Conservation (phyloP, 2,797 vertebrate species). For the Fratercula arctica region DNA sequence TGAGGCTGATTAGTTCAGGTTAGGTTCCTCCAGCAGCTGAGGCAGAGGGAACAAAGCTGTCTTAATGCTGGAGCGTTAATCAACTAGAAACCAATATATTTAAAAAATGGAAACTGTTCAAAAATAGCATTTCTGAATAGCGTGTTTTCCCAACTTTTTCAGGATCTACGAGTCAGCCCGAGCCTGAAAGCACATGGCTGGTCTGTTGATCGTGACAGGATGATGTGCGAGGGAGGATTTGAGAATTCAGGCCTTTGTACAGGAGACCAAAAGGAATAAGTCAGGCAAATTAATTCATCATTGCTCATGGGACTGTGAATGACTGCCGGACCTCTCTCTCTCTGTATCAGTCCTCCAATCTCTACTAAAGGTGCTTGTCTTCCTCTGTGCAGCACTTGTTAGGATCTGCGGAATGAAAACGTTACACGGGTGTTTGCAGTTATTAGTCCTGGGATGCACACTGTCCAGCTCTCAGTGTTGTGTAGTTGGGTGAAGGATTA, state of each 20-base stretch:
- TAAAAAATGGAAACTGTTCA: neutral
- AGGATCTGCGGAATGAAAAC: neutral
- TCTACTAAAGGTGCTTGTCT: neutral
- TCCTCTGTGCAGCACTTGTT: neutral
- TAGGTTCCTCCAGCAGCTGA: conserved; percentile 59
- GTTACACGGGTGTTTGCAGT: neutral
- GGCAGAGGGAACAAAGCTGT: conserved; percentile 43
- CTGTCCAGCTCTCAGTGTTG: neutral
- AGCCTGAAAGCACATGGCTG: neutral
- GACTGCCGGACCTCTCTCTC: neutral
- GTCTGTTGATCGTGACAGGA: accelerated
- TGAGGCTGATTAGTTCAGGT: conserved; percentile 67
- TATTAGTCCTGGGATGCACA: neutral
- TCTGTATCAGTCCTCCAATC: neutral
- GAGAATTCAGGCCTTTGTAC: conserved; percentile 1
- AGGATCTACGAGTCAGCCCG: neutral
- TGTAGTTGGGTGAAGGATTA: neutral
- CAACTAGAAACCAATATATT: conserved; percentile 8
- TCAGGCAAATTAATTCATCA: conserved; percentile 40
- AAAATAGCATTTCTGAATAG: neutral
- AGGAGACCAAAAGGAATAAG: neutral
- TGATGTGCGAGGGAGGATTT: accelerated
- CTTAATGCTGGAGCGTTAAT: conserved; percentile 15
- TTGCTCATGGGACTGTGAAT: neutral
- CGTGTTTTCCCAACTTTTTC: neutral